Percentiles rank a stretch among this genome's conserved stretches.
Evolutionary conservation across 2,797 vertebrate genomes (phyloP).

Genomic region (Morelia viridis): DNA sequence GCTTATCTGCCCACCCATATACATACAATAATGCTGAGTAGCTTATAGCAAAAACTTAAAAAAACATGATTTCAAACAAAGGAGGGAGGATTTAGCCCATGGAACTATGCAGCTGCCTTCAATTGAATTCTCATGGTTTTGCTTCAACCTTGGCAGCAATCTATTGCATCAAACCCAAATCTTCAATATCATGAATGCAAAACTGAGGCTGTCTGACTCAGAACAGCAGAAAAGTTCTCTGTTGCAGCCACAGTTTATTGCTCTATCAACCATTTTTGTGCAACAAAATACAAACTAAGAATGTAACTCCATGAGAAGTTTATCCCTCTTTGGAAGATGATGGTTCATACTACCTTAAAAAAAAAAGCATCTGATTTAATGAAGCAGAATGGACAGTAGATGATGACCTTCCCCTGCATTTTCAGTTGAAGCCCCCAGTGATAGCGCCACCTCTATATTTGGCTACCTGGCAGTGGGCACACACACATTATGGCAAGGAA

Average conservation of each 20-base stretch:
- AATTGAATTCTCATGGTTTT: neutral
- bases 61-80: neutral
- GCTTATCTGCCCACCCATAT: neutral
- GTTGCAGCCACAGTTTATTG: neutral
- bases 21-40: neutral
- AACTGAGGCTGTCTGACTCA: neutral
- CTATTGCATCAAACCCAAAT: neutral
- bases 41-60: neutral
- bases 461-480: neutral
- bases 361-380: neutral
- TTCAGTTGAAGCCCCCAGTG: neutral
- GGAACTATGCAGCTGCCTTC: neutral
- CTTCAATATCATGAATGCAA: neutral
- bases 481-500: neutral
- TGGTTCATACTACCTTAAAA: neutral
- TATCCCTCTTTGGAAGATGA: neutral
- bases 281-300: neutral
- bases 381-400: neutral
- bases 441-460: neutral
- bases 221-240: neutral
- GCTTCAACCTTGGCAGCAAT: neutral
- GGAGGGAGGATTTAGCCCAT: neutral
- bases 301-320: neutral
- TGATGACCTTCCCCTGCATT: neutral
- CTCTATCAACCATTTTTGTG: neutral